Percentiles rank a stretch among this genome's conserved stretches.
Evolutionary conservation across 2,888 invertebrate species (phyloP).

Genomic region (Ectemnius cavifrons): DNA sequence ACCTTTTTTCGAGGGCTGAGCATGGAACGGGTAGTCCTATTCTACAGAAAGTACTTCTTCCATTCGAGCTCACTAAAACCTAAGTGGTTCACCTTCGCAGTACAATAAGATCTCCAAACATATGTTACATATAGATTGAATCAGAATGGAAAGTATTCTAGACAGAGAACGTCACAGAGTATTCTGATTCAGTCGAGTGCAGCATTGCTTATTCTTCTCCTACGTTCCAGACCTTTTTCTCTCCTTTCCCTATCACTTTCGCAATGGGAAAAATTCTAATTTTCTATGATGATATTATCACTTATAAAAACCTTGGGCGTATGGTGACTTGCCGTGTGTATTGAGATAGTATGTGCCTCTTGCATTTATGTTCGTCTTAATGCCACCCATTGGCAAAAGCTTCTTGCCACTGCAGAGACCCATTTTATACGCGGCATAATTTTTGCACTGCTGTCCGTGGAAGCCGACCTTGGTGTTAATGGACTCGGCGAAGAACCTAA

Average conservation of each 20-base stretch:
- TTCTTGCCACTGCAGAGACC: conserved; percentile 36
- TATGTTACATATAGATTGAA: no score
- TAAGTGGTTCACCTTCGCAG: no score
- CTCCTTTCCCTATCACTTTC: no score
- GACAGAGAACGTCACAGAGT: no score
- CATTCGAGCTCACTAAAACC: no score
- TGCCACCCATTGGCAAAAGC: conserved; percentile 55
- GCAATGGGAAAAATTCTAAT: no score
- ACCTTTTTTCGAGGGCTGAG: neutral
- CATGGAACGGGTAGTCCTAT: no score
- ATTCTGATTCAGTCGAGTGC: neutral
- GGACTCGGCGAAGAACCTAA: conserved; percentile 70
- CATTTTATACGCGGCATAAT: conserved; percentile 14
- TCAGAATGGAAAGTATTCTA: no score
- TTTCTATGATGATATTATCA: no score
- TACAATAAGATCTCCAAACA: no score
- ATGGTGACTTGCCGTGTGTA: conserved; percentile 59
- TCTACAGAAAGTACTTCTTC: neutral
- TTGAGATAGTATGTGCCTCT: conserved; percentile 62
- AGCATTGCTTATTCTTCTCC: no score
- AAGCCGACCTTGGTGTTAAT: conserved; percentile 59
- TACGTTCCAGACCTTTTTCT: no score
- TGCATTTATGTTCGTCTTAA: neutral
- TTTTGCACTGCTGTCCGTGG: conserved; percentile 45
- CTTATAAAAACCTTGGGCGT: conserved; percentile 51